A percentile compares a stretch with the other conserved stretches of the same genome.
phyloP scores from a whole-genome alignment of 2,888 invertebrate species.

The Agrochola macilenta region DNA sequence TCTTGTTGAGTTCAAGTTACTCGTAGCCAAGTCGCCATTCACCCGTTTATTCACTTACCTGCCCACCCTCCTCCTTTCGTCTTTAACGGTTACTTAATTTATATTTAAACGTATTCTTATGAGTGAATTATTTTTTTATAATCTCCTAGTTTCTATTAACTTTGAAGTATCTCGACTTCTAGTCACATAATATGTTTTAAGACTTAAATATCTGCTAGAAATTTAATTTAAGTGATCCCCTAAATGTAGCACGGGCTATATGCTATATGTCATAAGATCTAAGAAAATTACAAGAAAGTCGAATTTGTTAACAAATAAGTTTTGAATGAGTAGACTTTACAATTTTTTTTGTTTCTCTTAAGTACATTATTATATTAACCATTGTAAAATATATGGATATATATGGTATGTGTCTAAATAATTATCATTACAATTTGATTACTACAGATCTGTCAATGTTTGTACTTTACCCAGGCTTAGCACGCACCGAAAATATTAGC shows the following conservation, averaged over 20 bases:
- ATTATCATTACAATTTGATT: constrained; percentile 28
- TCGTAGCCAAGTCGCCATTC: constrained; percentile 69
- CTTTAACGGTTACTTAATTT: constrained; percentile 68
- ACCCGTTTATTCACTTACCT: constrained; percentile 73
- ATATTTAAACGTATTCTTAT: constrained; percentile 60
- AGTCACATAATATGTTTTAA: constrained; percentile 57
- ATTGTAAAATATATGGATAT: constrained; percentile 24
- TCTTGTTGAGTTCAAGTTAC: constrained; percentile 63
- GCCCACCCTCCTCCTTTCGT: constrained; percentile 85
- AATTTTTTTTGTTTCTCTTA: constrained; percentile 26
- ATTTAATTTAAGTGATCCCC: constrained; percentile 43
- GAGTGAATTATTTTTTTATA: constrained; percentile 64
- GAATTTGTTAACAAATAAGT: constrained; percentile 26
- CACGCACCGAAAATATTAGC: constrained; percentile 19
- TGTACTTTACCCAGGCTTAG: constrained; percentile 32
- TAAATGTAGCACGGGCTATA: constrained; percentile 24
- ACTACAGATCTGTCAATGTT: constrained; percentile 23
- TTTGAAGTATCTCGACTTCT: constrained; percentile 62
- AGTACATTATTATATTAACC: background rate
- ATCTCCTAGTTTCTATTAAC: constrained; percentile 48
- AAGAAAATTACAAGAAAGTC: constrained; percentile 12
- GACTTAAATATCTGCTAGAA: constrained; percentile 40
- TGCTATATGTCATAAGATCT: constrained; percentile 17
- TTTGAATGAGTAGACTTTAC: constrained; percentile 26
- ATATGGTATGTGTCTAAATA: constrained; percentile 31